phyloP scores from a whole-genome alignment of 2,797 vertebrate species.

The Scyliorhinus canicula region DNA sequence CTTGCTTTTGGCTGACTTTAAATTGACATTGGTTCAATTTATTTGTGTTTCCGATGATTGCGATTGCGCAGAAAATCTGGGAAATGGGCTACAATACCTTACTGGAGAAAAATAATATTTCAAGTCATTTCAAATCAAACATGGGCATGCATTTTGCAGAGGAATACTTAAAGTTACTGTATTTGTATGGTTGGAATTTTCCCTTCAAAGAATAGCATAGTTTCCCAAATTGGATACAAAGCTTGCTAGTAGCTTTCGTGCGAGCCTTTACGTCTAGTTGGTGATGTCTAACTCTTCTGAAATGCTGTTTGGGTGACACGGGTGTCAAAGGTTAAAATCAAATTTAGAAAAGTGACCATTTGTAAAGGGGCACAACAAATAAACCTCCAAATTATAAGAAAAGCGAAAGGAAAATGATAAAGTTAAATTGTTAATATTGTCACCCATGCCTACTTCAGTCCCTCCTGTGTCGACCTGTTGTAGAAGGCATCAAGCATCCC shows the following conservation, averaged over 20 bases:
- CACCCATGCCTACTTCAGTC: neutral
- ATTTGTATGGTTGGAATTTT: neutral
- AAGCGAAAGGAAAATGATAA: neutral
- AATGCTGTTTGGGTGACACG: neutral
- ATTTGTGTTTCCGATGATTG: neutral
- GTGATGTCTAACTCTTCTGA: neutral
- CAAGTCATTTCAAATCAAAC: neutral
- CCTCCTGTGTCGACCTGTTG: neutral
- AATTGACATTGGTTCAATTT: neutral
- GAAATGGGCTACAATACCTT: neutral
- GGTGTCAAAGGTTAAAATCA: neutral
- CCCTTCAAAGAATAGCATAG: neutral
- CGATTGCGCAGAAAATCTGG: neutral
- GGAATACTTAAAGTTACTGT: neutral
- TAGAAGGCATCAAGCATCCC: neutral
- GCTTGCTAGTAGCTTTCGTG: neutral
- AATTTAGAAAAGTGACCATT: neutral
- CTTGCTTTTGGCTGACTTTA: neutral
- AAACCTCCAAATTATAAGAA: neutral
- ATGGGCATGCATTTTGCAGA: neutral
- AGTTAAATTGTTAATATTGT: neutral
- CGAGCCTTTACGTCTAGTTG: neutral
- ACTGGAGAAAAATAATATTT: neutral
- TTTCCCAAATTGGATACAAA: too few species aligned
- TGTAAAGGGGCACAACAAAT: neutral